Evolutionary conservation across 2,797 vertebrate species (phyloP).

Genomic region (Eutrigla gurnardus): DNA sequence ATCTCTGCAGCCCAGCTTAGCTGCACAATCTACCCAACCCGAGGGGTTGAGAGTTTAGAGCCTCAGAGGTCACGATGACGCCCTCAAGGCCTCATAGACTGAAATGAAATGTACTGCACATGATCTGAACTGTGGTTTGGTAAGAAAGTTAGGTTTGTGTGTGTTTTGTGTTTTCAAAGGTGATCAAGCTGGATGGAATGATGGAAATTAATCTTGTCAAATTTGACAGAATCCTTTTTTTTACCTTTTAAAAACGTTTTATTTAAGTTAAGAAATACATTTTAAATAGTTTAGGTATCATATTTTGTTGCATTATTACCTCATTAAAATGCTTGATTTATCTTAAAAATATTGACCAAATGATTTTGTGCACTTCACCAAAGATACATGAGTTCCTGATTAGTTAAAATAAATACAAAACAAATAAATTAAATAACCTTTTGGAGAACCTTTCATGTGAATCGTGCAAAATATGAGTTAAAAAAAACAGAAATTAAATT

Average conservation of each 20-base stretch:
- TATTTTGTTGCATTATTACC: neutral
- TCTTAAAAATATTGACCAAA: neutral
- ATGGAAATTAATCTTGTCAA: neutral
- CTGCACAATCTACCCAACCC: constrained; percentile 45
- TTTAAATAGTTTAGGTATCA: neutral
- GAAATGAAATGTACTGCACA: constrained; percentile 10
- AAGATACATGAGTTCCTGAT: neutral
- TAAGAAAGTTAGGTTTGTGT: neutral
- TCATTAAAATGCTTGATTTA: neutral
- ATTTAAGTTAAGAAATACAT: neutral
- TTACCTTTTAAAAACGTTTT: neutral
- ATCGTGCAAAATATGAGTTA: neutral
- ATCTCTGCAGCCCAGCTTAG: constrained; percentile 60
- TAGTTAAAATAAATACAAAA: neutral
- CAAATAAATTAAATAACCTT: too few relatives aligned
- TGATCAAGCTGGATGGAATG: neutral
- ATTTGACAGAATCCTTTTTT: neutral
- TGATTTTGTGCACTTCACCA: too few relatives aligned
- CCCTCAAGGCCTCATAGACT: constrained; percentile 7
- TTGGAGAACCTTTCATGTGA: too few relatives aligned
- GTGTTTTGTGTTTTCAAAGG: neutral
- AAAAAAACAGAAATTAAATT: neutral
- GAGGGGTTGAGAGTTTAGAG: constrained; percentile 28
- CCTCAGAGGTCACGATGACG: constrained; percentile 18
- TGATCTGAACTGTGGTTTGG: constrained; percentile 3